A percentile compares a stretch with the other conserved stretches of the same genome.
phyloP scores from a whole-genome alignment of 2,113 vertebrate species.

The Manacus vitellinus region DNA sequence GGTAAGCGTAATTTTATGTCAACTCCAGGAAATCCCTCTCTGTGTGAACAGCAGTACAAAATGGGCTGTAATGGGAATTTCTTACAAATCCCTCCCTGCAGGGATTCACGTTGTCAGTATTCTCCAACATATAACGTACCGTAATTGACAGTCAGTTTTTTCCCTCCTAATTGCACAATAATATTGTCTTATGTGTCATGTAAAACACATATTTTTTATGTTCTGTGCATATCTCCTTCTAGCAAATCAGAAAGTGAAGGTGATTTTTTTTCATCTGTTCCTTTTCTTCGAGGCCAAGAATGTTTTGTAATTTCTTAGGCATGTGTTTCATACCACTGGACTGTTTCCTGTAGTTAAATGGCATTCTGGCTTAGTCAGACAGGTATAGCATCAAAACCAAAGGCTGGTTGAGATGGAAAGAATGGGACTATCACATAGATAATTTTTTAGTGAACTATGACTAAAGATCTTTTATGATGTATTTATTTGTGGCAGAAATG shows the following conservation, averaged over 20 bases:
- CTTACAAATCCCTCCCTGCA: conserved; percentile 53
- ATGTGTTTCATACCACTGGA: not conserved
- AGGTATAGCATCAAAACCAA: not conserved
- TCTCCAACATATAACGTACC: not conserved
- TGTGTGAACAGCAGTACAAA: not conserved
- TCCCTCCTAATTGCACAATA: not conserved
- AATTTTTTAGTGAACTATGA: not conserved
- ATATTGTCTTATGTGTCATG: not conserved
- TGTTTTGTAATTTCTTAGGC: not conserved
- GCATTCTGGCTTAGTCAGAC: not conserved
- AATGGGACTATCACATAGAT: not conserved
- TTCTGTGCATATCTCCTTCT: not conserved
- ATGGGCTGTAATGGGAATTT: conserved; percentile 38
- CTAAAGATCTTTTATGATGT: not conserved
- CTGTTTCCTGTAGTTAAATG: not conserved
- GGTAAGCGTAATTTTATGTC: conserved; percentile 30
- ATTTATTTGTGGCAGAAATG: not conserved
- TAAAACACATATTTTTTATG: not conserved
- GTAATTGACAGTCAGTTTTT: conserved; percentile 12
- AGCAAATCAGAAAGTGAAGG: not conserved
- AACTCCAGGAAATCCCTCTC: conserved; percentile 5
- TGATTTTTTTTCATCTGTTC: not conserved
- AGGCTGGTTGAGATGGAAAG: not conserved
- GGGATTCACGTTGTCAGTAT: conserved; percentile 4
- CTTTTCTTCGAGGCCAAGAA: not conserved